Evolutionary conservation across 2,797 vertebrate species (phyloP).

Genomic region (Gorsachius magnificus): DNA sequence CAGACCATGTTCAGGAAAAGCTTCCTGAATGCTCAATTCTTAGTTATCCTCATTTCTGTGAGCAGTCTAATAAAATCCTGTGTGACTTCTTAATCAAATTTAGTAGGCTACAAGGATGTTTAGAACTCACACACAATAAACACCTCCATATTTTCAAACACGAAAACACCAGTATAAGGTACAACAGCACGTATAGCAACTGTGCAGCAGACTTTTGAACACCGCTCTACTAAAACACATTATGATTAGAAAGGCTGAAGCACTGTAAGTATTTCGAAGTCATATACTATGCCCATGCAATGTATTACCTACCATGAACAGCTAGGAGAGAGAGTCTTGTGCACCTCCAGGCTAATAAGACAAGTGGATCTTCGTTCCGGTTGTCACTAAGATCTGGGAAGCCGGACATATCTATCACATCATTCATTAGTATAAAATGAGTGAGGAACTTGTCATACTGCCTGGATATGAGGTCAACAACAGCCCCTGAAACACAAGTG

Average conservation of each 20-base stretch:
- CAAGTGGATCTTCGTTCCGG: constrained; percentile 95
- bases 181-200: rapidly evolving
- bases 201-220: background rate
- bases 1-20: background rate
- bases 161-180: background rate
- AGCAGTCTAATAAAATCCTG: background rate
- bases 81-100: background rate
- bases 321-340: constrained; percentile 91
- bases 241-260: background rate
- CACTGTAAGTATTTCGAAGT: background rate
- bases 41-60: background rate
- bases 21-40: background rate
- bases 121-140: background rate
- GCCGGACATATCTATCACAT: constrained; percentile 87
- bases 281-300: background rate
- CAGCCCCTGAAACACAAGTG: constrained; percentile 89
- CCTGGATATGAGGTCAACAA: constrained; percentile 95
- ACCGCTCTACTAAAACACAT: background rate
- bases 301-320: constrained; percentile 87
- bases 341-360: constrained; percentile 94
- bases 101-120: background rate
- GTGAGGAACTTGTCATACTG: constrained; percentile 97
- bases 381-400: constrained; percentile 96
- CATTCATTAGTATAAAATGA: constrained; percentile 95
- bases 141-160: background rate